Percentiles rank a stretch among this genome's conserved stretches.
phyloP scores from a whole-genome alignment of 2,113 vertebrate species.

The Carassius gibelio region DNA sequence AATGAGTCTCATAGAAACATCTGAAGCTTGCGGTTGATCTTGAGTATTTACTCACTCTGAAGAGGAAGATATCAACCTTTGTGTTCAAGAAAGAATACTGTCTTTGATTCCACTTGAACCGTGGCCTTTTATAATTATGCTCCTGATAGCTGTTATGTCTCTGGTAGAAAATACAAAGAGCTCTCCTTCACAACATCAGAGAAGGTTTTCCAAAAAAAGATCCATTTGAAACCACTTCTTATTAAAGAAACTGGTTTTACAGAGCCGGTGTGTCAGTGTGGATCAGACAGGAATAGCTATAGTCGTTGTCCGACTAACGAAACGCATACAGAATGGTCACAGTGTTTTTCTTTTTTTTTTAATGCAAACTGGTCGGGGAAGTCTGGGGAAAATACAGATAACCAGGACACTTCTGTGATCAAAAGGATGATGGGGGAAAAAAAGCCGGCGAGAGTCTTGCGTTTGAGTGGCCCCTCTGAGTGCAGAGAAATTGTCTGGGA shows the following conservation, averaged over 20 bases:
- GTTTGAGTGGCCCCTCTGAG: conserved; percentile 46
- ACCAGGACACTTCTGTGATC: conserved; percentile 54
- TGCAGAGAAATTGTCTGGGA: conserved; percentile 42
- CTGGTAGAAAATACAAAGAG: conserved; percentile 90
- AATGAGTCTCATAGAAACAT: conserved; percentile 80
- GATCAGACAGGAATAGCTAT: not conserved
- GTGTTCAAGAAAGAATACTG: conserved; percentile 74
- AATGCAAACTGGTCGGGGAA: not conserved
- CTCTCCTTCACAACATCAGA: conserved; percentile 75
- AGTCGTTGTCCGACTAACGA: not conserved
- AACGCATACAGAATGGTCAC: conserved; percentile 23
- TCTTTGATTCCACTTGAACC: conserved; percentile 88
- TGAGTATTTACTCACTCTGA: conserved; percentile 71
- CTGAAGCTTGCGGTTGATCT: conserved; percentile 81
- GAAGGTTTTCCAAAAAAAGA: conserved; percentile 67
- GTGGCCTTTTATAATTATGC: conserved; percentile 89
- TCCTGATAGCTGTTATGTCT: conserved; percentile 92
- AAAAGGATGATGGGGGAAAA: conserved; percentile 31
- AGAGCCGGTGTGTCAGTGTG: too few species aligned
- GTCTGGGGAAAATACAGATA: conserved; percentile 34
- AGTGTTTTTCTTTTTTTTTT: not conserved
- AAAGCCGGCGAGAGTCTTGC: not conserved
- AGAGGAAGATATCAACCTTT: conserved; percentile 88
- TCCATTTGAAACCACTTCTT: conserved; percentile 68
- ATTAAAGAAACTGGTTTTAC: conserved; percentile 69